Percentiles rank a stretch among this genome's conserved stretches.
Evolutionary conservation across 92 coral and sea anemone species (phyloP).

Genomic region (Epizoanthus illoricatus): DNA sequence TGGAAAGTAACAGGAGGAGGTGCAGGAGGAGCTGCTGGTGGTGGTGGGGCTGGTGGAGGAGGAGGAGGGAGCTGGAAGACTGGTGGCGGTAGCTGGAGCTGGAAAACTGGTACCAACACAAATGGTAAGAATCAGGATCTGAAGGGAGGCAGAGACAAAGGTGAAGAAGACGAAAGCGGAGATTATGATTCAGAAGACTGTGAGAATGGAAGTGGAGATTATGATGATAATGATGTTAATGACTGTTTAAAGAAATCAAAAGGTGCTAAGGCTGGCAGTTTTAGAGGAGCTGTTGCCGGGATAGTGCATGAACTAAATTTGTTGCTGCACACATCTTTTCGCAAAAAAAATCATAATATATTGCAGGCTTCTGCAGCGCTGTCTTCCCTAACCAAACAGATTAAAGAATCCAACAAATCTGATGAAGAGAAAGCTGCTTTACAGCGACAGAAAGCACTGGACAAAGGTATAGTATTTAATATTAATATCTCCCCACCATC

Average conservation of each 20-base stretch:
- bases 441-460: constrained; percentile 4
- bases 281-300: constrained; percentile 33
- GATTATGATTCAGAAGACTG: neutral
- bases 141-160: neutral
- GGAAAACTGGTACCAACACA: neutral
- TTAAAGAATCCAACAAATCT: neutral
- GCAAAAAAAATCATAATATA: neutral
- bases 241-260: constrained; percentile 28
- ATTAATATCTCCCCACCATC: neutral
- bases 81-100: constrained; percentile 45
- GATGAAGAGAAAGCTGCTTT: neutral
- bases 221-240: neutral
- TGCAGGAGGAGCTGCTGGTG: constrained; percentile 43
- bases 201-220: neutral
- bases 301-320: constrained; percentile 16
- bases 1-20: constrained; percentile 49
- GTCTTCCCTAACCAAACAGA: constrained; percentile 12
- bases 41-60: constrained; percentile 44
- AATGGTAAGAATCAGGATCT: too few species aligned
- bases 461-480: neutral
- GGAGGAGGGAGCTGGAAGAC: constrained; percentile 58
- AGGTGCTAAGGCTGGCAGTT: constrained; percentile 14
- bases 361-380: neutral
- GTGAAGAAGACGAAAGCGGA: neutral
- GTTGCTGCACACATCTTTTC: constrained; percentile 5